These are phyloP conservation scores for Hydractinia symbiolongicarpus DNA, from an alignment of 30 jellyfish, hydroid and myxozoan species.

Conservation along the genomic window DNA sequence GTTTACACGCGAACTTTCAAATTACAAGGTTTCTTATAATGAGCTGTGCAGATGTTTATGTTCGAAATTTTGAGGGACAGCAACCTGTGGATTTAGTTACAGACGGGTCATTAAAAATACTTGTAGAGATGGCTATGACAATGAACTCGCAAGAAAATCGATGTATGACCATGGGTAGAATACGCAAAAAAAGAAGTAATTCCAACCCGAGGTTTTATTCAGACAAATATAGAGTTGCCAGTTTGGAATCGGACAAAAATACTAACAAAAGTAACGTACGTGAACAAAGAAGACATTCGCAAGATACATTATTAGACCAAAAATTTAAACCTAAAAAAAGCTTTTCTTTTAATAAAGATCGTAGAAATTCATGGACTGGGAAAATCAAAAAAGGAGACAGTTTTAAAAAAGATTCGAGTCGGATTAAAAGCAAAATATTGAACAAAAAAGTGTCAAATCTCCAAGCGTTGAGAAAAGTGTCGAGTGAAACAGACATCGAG, in stretches of 20 bases:
- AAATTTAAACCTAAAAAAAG: background rate
- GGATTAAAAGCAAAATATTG: background rate
- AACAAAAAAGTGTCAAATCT: background rate
- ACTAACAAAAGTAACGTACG: background rate
- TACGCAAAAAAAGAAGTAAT: background rate
- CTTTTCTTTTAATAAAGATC: background rate
- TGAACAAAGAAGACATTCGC: background rate
- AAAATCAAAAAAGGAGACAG: conserved; percentile 19
- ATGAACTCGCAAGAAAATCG: conserved; percentile 16
- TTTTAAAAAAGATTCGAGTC: conserved; percentile 18
- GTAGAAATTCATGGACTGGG: background rate
- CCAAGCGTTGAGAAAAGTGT: background rate
- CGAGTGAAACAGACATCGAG: conserved; percentile 28
- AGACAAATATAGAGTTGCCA: background rate
- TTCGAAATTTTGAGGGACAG: conserved; percentile 44
- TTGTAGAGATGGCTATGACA: conserved; percentile 26
- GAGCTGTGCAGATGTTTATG: conserved; percentile 61
- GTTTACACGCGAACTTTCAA: conserved; percentile 56
- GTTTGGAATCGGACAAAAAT: background rate
- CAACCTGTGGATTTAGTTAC: conserved; percentile 62
- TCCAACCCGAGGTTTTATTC: background rate
- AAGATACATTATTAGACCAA: background rate
- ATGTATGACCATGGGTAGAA: conserved; percentile 21
- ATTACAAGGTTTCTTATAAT: conserved; percentile 64
- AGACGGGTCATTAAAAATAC: background rate